Conservation (phyloP, 2,113 vertebrate genomes). For the Ancistrus triradiatus region DNA sequence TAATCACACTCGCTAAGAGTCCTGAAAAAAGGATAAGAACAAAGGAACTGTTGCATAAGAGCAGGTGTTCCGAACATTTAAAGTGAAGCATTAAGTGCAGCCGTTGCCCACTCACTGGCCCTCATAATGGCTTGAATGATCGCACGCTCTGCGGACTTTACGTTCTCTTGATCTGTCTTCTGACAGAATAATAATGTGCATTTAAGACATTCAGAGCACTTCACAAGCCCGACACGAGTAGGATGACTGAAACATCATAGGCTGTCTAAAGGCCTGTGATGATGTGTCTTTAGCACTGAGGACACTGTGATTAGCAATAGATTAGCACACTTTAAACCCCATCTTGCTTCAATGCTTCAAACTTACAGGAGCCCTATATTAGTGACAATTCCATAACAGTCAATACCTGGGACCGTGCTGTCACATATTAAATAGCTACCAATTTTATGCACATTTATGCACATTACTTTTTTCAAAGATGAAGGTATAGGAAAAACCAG, state of each 20-base stretch:
- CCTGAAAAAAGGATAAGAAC: slow-evolving; percentile 22
- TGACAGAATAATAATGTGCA: slow-evolving; percentile 41
- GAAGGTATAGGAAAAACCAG: no score
- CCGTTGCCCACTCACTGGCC: slow-evolving; percentile 34
- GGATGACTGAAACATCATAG: slow-evolving; percentile 3
- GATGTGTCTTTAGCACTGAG: slow-evolving; percentile 8
- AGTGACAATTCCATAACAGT: slow-evolving; percentile 30
- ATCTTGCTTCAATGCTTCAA: slow-evolving; percentile 23
- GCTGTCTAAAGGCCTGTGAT: slow-evolving; percentile 33
- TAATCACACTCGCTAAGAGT: slow-evolving; percentile 16
- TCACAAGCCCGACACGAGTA: slow-evolving; percentile 21
- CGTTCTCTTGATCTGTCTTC: slow-evolving; percentile 35
- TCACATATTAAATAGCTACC: slow-evolving; percentile 35
- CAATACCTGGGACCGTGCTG: neutral
- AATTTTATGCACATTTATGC: slow-evolving; percentile 17
- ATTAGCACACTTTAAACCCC: slow-evolving; percentile 21
- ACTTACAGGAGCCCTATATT: slow-evolving; percentile 16
- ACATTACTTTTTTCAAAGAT: no score
- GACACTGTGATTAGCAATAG: slow-evolving; percentile 16
- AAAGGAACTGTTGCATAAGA: slow-evolving; percentile 35
- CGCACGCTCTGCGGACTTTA: slow-evolving; percentile 10
- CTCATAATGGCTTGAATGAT: slow-evolving; percentile 39
- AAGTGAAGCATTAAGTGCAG: slow-evolving; percentile 40
- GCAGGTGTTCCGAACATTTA: slow-evolving; percentile 34
- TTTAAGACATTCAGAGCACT: slow-evolving; percentile 38